Base-by-base conservation (phyloP, 2,888 invertebrate genomes). In the Itoplectis maculator region DNA sequence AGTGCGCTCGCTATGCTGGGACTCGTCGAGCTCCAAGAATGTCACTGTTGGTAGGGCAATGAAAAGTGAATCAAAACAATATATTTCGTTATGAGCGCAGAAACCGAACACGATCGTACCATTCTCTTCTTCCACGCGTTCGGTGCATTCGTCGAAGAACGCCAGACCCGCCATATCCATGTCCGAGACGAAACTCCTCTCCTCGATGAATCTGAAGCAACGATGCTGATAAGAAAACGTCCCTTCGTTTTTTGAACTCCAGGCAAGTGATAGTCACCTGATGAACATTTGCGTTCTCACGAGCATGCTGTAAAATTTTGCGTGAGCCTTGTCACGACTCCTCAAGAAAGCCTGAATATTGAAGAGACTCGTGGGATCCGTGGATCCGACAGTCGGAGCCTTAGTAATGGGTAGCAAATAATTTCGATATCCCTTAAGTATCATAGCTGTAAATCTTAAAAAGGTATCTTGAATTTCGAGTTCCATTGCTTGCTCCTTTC, bases 231-330 rank as follows among this genome's bases (percentile, higher is more conserved):
- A 23, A 20, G 2, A 1, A 29, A 3, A 29, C 9, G 1, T 35
- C 23, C 40, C 7, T 29, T 56, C 20, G 9, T 23, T 49, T n/a
- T 69, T 37, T 2, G 8, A 9, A 65, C 7, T 42, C 7, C 11
- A 15, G 6, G 18, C 18, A 7, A 13, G 11, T 7, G 20, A 42
- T 11, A 63, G 37, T 85, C 84, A 92, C 92, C 92, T 90, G 86
- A 98, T 98, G 94, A 99, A 99, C 97, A 98, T 98, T 94, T 99
- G 99, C 0, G 99, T 99, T 88, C 96, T 96, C 95, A 98, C 97
- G 91, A 99, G 94, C 86, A 97, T 94, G 42, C 95, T 95, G 94
- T 97, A 99, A 94, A 99, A 99, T 91, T 98, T 96, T 75, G 96
- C 96, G 89, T 97, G 96, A 20, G 96, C 96, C 94, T 97, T 98